A percentile compares a stretch with the other conserved stretches of the same genome.
Conservation (phyloP, 1,140 invertebrate genomes). For the Onthophagus taurus region DNA sequence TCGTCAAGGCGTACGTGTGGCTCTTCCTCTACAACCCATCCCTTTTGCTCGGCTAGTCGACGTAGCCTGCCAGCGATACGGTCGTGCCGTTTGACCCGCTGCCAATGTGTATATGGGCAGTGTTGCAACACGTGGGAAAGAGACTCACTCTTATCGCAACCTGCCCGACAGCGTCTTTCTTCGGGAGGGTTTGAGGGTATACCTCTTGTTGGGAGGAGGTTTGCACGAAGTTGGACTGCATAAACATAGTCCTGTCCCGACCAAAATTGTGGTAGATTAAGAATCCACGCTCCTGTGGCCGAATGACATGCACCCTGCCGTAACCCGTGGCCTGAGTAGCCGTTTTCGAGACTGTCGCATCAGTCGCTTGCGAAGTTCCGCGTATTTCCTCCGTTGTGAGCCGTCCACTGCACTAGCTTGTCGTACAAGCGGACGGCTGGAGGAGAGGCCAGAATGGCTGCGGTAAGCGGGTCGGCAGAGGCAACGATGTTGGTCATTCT, state of each 20-base stretch:
- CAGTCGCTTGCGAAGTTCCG: not conserved
- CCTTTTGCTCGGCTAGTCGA: not conserved
- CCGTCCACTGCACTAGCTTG: slow-evolving; percentile 2
- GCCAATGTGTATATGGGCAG: slow-evolving; percentile 12
- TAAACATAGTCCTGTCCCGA: slow-evolving; percentile 15
- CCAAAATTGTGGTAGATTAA: slow-evolving; percentile 13
- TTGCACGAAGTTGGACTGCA: slow-evolving; percentile 17
- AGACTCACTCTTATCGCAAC: slow-evolving; percentile 3
- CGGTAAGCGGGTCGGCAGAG: slow-evolving; percentile 4
- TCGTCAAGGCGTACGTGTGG: slow-evolving; percentile 1
- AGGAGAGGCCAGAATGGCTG: slow-evolving; percentile 1
- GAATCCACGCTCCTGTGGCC: not conserved
- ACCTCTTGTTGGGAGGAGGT: slow-evolving; percentile 17
- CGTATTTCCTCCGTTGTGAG: not conserved
- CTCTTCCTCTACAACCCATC: slow-evolving; percentile 5
- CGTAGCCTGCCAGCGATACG: slow-evolving; percentile 8
- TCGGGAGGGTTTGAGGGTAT: slow-evolving; percentile 12
- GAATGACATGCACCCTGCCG: not conserved
- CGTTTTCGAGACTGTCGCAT: slow-evolving; percentile 1
- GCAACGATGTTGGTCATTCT: not conserved
- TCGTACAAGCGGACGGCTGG: not conserved
- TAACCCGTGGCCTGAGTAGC: slow-evolving; percentile 13
- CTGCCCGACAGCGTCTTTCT: not conserved
- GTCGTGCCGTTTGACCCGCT: slow-evolving; percentile 18
- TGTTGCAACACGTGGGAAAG: slow-evolving; percentile 14